A percentile compares a stretch with the other conserved stretches of the same genome.
Evolutionary conservation across 2,888 invertebrate species (phyloP).

Genomic region (Erebia aethiops): DNA sequence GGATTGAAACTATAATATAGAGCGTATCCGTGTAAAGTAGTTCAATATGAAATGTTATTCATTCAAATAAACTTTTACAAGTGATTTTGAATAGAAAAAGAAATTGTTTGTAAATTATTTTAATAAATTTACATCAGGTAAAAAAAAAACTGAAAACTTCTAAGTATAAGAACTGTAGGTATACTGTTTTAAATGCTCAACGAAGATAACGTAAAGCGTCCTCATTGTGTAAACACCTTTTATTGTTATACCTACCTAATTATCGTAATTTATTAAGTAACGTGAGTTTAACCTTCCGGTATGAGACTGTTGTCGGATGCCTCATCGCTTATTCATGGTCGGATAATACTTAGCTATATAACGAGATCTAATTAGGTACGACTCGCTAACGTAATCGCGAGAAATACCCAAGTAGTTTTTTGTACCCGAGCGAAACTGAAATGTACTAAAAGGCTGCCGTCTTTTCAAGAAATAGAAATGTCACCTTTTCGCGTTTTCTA

Average conservation of each 20-base stretch:
- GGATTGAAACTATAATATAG: no score
- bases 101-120: no score
- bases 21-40: no score
- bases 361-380: conserved; percentile 13
- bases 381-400: background rate
- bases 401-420: background rate
- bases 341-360: background rate
- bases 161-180: no score
- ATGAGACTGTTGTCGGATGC: background rate
- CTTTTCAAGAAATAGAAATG: conserved; percentile 2
- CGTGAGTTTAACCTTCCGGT: conserved; percentile 11
- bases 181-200: no score
- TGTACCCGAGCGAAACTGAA: background rate
- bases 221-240: background rate
- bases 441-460: background rate
- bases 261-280: conserved; percentile 3
- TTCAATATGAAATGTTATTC: no score
- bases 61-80: no score
- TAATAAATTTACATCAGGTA: no score
- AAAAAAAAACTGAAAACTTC: no score
- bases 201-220: background rate
- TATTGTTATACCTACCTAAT: conserved; percentile 8
- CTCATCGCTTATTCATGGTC: background rate
- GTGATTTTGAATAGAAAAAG: no score
- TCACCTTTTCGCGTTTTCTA: background rate